Conservation (phyloP, 1,140 invertebrate species). For the Littorina saxatilis region DNA sequence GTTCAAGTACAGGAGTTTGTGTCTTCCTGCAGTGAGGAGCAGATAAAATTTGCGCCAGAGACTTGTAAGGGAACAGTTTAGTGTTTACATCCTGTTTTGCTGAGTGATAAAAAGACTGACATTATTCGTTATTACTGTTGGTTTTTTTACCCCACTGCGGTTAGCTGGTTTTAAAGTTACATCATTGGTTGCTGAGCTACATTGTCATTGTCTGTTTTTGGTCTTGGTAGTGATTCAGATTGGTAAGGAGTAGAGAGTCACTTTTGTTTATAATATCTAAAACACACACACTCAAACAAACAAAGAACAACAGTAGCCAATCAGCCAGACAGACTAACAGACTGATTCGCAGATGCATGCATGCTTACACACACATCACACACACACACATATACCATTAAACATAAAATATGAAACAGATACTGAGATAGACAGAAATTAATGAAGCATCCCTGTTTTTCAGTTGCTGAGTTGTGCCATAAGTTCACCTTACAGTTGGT, state of each 20-base stretch:
- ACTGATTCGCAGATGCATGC: too few relatives aligned
- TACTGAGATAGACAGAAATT: too few relatives aligned
- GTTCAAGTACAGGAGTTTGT: constrained; percentile 88
- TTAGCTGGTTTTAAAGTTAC: background rate
- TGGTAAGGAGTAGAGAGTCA: too few relatives aligned
- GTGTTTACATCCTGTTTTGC: constrained; percentile 12
- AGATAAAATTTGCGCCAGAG: constrained; percentile 89
- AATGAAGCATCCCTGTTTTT: constrained; percentile 66
- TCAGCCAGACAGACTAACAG: too few relatives aligned
- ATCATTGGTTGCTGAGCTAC: too few relatives aligned
- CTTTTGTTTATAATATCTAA: too few relatives aligned
- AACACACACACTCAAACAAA: too few relatives aligned
- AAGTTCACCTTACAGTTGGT: constrained; percentile 86
- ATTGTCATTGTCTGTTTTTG: background rate
- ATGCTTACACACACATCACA: too few relatives aligned
- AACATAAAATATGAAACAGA: too few relatives aligned
- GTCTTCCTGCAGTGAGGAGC: constrained; percentile 88
- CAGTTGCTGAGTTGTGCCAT: constrained; percentile 93
- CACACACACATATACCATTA: too few relatives aligned
- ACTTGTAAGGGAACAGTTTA: constrained; percentile 83
- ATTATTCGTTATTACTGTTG: too few relatives aligned
- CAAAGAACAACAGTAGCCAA: too few relatives aligned
- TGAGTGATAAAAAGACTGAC: background rate
- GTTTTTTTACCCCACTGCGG: background rate
- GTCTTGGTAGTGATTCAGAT: background rate